Evolutionary conservation across 2,797 vertebrate genomes (phyloP), one percentile per base, ranked within the genome.

Genomic region (Triplophysa yarkandensis): DNA sequence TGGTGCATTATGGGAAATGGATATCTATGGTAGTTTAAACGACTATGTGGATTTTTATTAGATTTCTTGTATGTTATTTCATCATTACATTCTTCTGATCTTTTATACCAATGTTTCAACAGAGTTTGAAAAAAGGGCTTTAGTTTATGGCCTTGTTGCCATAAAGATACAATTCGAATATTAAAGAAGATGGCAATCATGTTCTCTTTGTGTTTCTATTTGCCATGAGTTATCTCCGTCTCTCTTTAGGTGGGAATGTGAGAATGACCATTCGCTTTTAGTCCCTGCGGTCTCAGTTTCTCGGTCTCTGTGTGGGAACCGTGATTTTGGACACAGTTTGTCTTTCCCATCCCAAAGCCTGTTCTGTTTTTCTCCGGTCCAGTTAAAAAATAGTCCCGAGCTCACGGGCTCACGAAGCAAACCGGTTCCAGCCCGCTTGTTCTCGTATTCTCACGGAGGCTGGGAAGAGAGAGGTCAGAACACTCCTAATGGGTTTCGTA

Each of bases 271-370:
- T 89, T 85, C 83, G 86, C 87, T 86, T 88, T 66, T 84, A 89
- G 87, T 87, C 90, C 90, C 85, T 86, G 85, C 85, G 87, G 88
- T 85, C 85, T 88, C 81, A 79, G 77, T 87, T 87, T 89, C 87
- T 88, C 71, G 63, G 88, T 88, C 87, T 85, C 85, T 89, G 90
- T 93, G 91, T 93, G 92, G 91, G 91, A 93, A 93, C 86, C 82
- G 77, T 87, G 87, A 88, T 87, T 86, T 90, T 92, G 90, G 89
- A 92, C 84, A 68, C 58, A 82, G 81, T 87, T 83, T 86, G 86
- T 84, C 78, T 89, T 93, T 93, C 92, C 92, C 92, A 93, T 88
- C 90, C 89, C 80, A 43, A 32, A 16, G 52, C 17, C 55, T 17
- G 28, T 9, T 57, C 48, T 72, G 71, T 70, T 74, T 63, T 71